Evolutionary conservation across 2,113 vertebrate genomes (phyloP), one percentile per base, ranked within the genome.

Genomic region (Megalops atlanticus): DNA sequence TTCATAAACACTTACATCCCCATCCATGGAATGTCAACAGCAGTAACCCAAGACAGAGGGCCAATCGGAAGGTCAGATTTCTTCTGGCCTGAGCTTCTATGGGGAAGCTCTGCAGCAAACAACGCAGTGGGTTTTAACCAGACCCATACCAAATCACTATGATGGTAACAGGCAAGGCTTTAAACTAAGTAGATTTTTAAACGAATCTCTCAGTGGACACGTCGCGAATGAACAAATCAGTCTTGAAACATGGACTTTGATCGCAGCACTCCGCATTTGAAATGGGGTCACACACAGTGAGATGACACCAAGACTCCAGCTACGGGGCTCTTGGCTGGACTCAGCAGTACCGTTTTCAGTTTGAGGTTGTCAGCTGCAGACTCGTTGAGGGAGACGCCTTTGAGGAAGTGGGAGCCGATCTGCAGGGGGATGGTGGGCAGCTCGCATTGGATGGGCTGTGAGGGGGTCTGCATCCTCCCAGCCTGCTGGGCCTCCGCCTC

Each of bases 401-500:
- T 98, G 86, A 99, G 94, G 85, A 99, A 98, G 85, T 97, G 97
- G 0, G 97, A 93, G 85, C 97, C 97, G 0, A 99, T 98, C 90
- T 99, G 98, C 80, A 99, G 95, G 0, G 98, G 97, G 78, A 99
- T 95, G 3, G 97, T 99, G 84, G 98, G 97, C 82, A 99, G 94
- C 90, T 99, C 98, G 71, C 96, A 98, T 93, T 99, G 97, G 86
- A 99, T 96, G 78, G 97, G 96, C 91, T 99, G 97, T 2, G 97
- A 93, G 64, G 96, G 96, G 74, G 96, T 98, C 89, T 98, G 98
- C 87, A 96, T 96, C 85, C 96, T 93, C 77, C 98, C 98, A 0
- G 98, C 96, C 91, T 99, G 98, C 90, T 99, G 97, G 49, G 97
- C 97, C 92, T 99, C 98, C 0, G 95, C 98, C 40, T 99, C 98